Evolutionary conservation across 2,113 vertebrate genomes (phyloP).

Genomic region (Protobothrops mucrosquamatus): DNA sequence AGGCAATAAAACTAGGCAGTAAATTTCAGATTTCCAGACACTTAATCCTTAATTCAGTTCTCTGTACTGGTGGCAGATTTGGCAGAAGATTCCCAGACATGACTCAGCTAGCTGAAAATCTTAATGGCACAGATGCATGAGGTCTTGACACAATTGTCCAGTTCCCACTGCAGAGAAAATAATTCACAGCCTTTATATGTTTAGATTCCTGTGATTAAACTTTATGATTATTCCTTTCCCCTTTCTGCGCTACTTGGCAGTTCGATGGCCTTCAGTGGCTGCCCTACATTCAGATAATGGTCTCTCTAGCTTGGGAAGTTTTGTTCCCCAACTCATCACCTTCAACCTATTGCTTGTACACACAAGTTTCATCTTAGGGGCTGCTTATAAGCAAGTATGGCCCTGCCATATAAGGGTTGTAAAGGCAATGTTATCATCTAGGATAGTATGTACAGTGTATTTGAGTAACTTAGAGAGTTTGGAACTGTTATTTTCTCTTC

Average conservation of each 20-base stretch:
- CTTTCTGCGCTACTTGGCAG: not conserved
- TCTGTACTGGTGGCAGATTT: not conserved
- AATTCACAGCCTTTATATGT: not conserved
- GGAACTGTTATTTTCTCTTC: not conserved
- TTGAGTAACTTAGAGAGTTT: not conserved
- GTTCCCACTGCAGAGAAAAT: not conserved
- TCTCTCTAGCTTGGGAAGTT: not conserved
- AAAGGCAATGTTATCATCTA: not conserved
- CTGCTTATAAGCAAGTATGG: not conserved
- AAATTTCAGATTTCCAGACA: not conserved
- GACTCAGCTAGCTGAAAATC: not conserved
- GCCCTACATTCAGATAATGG: not conserved
- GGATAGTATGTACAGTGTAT: not conserved
- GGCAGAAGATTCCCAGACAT: not conserved
- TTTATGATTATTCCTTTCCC: not conserved
- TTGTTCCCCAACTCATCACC: not conserved
- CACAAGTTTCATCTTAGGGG: not conserved
- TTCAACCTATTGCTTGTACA: not conserved
- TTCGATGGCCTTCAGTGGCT: not conserved
- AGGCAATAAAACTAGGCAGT: not conserved
- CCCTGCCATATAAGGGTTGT: not conserved
- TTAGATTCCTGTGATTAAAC: not conserved
- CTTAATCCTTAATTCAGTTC: not conserved
- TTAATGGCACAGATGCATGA: not conserved
- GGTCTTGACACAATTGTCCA: not conserved